Evolutionary conservation across 2,888 invertebrate species (phyloP), one percentile per base, ranked within the genome.

Genomic region (Trilocha varians): DNA sequence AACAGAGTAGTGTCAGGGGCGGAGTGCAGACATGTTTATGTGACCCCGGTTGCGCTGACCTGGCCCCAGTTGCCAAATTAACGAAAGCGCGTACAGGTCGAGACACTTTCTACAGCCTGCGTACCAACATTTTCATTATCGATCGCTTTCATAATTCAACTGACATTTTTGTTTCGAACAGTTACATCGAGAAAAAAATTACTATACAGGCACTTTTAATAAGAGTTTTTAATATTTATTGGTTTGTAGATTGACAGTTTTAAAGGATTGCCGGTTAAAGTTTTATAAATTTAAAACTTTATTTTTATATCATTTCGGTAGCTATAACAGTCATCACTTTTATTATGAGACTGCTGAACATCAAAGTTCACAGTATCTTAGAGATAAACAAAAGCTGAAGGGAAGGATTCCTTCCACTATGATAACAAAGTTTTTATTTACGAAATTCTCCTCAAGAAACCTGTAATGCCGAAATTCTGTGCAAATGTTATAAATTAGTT

Each of bases 131-230:
- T 80, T 82, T 78, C 78, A 75, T 75, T 80, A 82, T 78, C 75
- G 80, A 82, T 80, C 77, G 77, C 78, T 76, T 78, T 78, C 74
- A 84, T 82, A 82, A 82, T 78, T 77, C 73, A 78, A 73, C 78
- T 79, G 83, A 79, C 78, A 77, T 83, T 80, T 82, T 78, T 77
- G 75, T 72, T 75, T 63, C 80, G 75, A 73, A 70, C 70, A 76
- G 76, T 73, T 72, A 69, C 66, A 66, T 64, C 60, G 59, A 52
- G 49, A 55, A 62, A 64, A 65, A 65, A 65, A 59, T 55, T 47
- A 50, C 56, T 53, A 3, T 25, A 54, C 55, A 53, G 51, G 53
- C 49, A 49, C 58, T 55, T 57, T 62, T 62, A 62, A 59, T 63
- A 61, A 57, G 47, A 55, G 49, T 57, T 64, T 50, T 62, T 62